A percentile compares a stretch with the other conserved stretches of the same genome.
Conservation (phyloP, 2,113 vertebrate species). For the Hippoglossus stenolepis region DNA sequence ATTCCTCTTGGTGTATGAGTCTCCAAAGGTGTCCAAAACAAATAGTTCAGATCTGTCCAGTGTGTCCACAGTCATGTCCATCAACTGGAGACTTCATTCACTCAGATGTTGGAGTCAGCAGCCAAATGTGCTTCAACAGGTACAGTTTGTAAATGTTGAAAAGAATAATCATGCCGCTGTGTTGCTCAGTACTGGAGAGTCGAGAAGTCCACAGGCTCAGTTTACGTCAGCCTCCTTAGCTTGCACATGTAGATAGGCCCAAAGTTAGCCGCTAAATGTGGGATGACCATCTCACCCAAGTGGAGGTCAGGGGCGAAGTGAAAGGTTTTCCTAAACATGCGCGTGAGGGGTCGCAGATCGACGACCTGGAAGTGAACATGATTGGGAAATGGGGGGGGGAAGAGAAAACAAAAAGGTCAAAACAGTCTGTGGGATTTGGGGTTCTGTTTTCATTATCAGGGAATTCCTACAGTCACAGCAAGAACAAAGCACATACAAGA, state of each 20-base stretch:
- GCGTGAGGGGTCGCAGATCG: constrained; percentile 83
- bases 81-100: background rate
- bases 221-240: constrained; percentile 80
- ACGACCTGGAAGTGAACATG: constrained; percentile 67
- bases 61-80: background rate
- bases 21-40: background rate
- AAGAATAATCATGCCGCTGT: no score
- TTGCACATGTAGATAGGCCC: constrained; percentile 97
- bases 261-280: constrained; percentile 93
- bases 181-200: background rate
- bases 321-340: constrained; percentile 87
- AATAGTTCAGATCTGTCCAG: background rate
- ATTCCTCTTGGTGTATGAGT: background rate
- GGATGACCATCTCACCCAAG: constrained; percentile 91
- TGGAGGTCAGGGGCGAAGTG: constrained; percentile 84
- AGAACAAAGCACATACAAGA: background rate
- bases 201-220: constrained; percentile 25
- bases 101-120: background rate
- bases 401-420: background rate
- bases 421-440: background rate
- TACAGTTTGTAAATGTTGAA: background rate
- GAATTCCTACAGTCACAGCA: background rate
- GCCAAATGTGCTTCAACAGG: background rate
- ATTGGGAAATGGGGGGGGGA: background rate
- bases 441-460: background rate